Evolutionary conservation across 2,888 invertebrate species (phyloP).

Genomic region (Standfussiana lucernea): DNA sequence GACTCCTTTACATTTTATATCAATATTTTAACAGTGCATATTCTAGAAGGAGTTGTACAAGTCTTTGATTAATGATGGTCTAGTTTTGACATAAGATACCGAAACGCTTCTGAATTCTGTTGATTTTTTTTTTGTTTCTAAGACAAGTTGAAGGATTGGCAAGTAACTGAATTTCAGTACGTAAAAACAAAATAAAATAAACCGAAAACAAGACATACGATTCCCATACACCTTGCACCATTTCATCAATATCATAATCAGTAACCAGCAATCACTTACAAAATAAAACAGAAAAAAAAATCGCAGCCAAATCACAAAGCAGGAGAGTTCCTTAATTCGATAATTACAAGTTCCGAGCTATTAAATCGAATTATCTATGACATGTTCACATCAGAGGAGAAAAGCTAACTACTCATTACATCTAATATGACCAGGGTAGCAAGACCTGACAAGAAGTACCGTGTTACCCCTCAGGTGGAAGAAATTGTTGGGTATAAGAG

Average conservation of each 20-base stretch:
- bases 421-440: constrained; percentile 73
- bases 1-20: neutral
- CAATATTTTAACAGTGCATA: neutral
- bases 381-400: constrained; percentile 86
- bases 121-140: no score
- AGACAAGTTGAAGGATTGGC: neutral
- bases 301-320: constrained; percentile 66
- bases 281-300: constrained; percentile 61
- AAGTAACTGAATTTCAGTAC: neutral
- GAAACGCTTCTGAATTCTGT: neutral
- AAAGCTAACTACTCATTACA: constrained; percentile 88
- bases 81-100: neutral
- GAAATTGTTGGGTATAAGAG: constrained; percentile 17
- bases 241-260: constrained; percentile 52
- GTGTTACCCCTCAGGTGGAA: neutral
- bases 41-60: neutral
- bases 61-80: neutral
- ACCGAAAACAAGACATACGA: constrained; percentile 7
- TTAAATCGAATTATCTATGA: constrained; percentile 90
- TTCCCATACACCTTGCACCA: constrained; percentile 41
- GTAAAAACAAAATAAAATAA: constrained; percentile 21
- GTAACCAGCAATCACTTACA: constrained; percentile 47
- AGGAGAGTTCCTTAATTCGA: constrained; percentile 83
- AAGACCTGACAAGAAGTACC: constrained; percentile 64
- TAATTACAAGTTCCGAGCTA: constrained; percentile 86